phyloP scores from a whole-genome alignment of 2,113 vertebrate species.

The Piaya cayana region DNA sequence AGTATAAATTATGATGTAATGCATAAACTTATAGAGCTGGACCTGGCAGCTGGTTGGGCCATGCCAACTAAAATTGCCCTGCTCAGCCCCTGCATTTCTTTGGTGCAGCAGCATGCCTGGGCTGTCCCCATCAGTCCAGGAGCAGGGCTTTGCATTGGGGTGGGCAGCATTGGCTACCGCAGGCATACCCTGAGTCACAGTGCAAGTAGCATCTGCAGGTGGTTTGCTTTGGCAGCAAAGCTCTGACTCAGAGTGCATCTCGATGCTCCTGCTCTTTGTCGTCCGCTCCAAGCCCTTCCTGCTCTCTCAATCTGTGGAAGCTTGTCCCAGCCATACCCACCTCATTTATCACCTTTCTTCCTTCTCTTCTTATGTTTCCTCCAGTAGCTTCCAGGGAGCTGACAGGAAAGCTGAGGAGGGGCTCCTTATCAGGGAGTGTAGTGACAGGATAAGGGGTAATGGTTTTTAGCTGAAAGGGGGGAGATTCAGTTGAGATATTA shows the following conservation, averaged over 20 bases:
- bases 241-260: neutral
- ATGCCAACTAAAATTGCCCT: neutral
- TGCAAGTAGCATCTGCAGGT: neutral
- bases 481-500: too few relatives aligned
- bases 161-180: neutral
- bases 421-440: too few relatives aligned
- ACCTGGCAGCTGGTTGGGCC: neutral
- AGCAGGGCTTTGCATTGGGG: neutral
- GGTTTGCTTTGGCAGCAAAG: neutral
- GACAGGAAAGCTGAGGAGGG: too few relatives aligned
- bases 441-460: too few relatives aligned
- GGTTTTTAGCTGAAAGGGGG: too few relatives aligned
- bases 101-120: fast-evolving
- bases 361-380: neutral
- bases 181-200: neutral
- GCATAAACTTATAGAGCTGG: neutral
- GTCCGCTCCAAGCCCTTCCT: neutral
- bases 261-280: neutral
- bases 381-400: too few relatives aligned
- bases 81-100: neutral
- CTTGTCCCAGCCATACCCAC: fast-evolving
- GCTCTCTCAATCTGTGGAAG: fast-evolving
- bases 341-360: neutral
- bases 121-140: fast-evolving
- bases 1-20: neutral